Evolutionary conservation across 2,888 invertebrate genomes (phyloP).

Genomic region (Heliconius ethilla): DNA sequence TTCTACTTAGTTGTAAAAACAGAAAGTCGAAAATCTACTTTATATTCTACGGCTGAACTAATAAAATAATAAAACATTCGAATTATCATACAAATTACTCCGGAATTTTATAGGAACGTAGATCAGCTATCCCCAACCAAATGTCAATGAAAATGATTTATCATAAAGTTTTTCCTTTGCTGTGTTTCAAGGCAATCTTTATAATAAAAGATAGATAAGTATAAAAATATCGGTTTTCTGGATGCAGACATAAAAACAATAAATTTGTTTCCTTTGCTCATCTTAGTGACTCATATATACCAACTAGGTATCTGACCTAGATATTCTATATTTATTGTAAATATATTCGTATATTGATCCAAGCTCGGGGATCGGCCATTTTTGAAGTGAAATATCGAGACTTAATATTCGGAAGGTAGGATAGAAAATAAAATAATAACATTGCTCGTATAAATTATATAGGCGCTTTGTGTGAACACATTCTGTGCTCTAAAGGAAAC

Average conservation of each 20-base stretch:
- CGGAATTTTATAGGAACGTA: slow-evolving; percentile 36
- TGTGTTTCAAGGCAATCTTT: slow-evolving; percentile 25
- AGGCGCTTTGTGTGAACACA: no score
- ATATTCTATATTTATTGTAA: slow-evolving; percentile 3
- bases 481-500: no score
- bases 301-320: slow-evolving; percentile 2
- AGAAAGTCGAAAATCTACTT: slow-evolving; percentile 35
- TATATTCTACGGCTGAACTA: slow-evolving; percentile 49
- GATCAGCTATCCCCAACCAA: slow-evolving; percentile 23
- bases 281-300: slow-evolving; percentile 5
- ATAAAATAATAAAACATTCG: slow-evolving; percentile 57
- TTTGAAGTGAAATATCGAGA: background rate
- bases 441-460: no score
- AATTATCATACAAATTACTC: slow-evolving; percentile 60
- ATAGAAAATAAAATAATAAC: no score
- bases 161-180: slow-evolving; percentile 38
- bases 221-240: slow-evolving; percentile 23
- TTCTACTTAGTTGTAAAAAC: slow-evolving; percentile 32
- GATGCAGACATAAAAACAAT: slow-evolving; percentile 13
- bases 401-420: no score
- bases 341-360: slow-evolving; percentile 7
- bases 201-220: slow-evolving; percentile 34
- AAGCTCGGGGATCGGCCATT: background rate
- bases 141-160: slow-evolving; percentile 44
- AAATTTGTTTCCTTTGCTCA: slow-evolving; percentile 23